A percentile compares a stretch with the other conserved stretches of the same genome.
These are phyloP conservation scores for Nannoperca obscura DNA, from an alignment of 2,797 vertebrate genomes.

Conservation along the genomic window DNA sequence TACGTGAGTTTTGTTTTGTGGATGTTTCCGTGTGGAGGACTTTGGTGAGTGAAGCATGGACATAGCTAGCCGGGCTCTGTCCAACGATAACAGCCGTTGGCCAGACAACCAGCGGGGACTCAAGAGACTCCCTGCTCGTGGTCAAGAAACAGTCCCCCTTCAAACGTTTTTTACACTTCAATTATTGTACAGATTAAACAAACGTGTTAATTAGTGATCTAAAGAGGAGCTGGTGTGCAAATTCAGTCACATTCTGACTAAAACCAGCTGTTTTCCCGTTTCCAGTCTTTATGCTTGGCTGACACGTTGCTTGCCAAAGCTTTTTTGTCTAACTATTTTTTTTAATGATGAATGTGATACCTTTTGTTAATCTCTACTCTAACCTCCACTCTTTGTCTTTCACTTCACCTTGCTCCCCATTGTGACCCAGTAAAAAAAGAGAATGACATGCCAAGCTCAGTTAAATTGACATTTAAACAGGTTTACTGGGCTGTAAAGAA, in stretches of 20 bases:
- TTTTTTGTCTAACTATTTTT: neutral
- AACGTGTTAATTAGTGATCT: no score
- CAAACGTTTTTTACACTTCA: neutral
- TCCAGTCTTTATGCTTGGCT: neutral
- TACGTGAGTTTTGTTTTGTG: neutral
- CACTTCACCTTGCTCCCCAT: constrained; percentile 26
- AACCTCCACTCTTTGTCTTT: constrained; percentile 10
- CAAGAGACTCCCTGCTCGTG: neutral
- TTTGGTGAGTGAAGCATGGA: neutral
- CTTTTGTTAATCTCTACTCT: neutral
- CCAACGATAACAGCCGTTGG: no score
- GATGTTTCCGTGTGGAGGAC: neutral
- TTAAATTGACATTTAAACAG: constrained; percentile 45
- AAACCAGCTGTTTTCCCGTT: neutral
- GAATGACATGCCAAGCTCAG: constrained; percentile 3
- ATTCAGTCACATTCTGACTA: no score
- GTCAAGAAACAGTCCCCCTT: neutral
- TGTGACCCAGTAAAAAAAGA: constrained; percentile 31
- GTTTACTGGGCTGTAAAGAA: constrained; percentile 62
- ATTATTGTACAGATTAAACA: no score
- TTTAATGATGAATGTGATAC: neutral
- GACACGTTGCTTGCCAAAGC: neutral
- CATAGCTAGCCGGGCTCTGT: neutral
- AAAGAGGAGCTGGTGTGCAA: no score
- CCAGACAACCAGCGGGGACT: neutral